A percentile compares a stretch with the other conserved stretches of the same genome.
Conservation (phyloP, 2,113 vertebrate genomes). For the Nannobrachium achirus region DNA sequence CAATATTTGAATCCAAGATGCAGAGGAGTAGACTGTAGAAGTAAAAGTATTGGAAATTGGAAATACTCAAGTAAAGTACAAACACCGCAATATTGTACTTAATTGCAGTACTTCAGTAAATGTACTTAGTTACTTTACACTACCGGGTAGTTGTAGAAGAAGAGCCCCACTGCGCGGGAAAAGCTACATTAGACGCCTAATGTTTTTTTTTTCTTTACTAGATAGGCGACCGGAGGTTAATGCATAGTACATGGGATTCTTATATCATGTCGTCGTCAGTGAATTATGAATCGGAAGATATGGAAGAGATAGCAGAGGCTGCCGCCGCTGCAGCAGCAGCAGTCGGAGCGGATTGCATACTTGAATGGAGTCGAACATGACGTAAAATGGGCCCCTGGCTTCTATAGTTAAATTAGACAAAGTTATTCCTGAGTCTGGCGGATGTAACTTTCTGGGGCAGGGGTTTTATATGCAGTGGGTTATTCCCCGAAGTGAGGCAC, state of each 20-base stretch:
- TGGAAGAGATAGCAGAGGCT: not conserved
- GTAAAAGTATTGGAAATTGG: too few species aligned
- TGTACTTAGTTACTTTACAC: too few species aligned
- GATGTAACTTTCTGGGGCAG: not conserved
- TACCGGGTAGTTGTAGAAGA: too few species aligned
- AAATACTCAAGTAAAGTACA: too few species aligned
- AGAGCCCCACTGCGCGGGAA: conserved; percentile 28
- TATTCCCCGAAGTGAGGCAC: not conserved
- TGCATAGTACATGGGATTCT: conserved; percentile 26
- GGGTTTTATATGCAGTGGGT: not conserved
- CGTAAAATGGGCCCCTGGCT: conserved; percentile 24
- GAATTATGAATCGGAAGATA: conserved; percentile 35
- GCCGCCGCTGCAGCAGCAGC: not conserved
- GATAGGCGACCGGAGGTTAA: conserved; percentile 33
- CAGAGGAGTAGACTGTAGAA: too few species aligned
- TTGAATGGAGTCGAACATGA: conserved; percentile 11
- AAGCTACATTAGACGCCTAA: conserved; percentile 46
- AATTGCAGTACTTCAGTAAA: too few species aligned
- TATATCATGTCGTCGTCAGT: conserved; percentile 15
- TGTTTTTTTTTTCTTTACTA: conserved; percentile 39
- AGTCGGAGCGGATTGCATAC: conserved; percentile 2
- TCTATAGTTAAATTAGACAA: conserved; percentile 10
- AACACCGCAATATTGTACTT: too few species aligned
- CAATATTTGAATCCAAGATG: too few species aligned
- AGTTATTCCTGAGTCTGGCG: conserved; percentile 4